Percentiles rank a stretch among this genome's conserved stretches.
Evolutionary conservation across 2,113 vertebrate genomes (phyloP).

Genomic region (Piprites chloris): DNA sequence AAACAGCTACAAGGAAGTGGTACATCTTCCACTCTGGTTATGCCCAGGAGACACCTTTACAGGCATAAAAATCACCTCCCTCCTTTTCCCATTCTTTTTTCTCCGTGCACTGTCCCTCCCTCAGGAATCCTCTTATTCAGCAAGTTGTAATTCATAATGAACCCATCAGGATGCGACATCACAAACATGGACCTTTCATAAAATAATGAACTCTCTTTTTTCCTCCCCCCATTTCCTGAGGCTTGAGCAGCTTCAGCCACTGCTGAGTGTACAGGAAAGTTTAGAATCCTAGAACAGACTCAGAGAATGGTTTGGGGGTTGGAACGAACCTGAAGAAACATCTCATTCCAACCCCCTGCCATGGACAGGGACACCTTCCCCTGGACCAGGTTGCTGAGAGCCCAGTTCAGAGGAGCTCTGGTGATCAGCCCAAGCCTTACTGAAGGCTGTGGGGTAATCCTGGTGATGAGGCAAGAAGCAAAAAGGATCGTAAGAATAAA

Average conservation of each 20-base stretch:
- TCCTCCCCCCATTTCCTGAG: rapidly evolving
- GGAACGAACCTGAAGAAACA: background rate
- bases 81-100: background rate
- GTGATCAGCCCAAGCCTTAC: background rate
- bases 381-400: background rate
- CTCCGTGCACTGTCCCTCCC: background rate
- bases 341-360: background rate
- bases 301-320: background rate
- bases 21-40: background rate
- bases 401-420: background rate
- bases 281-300: background rate
- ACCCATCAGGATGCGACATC: background rate
- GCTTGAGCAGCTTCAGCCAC: rapidly evolving
- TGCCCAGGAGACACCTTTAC: background rate
- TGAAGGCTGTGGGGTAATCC: background rate
- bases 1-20: background rate
- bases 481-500: background rate
- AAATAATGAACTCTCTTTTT: background rate
- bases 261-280: background rate
- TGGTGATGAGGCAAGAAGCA: background rate
- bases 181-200: background rate
- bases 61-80: background rate
- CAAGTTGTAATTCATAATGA: background rate
- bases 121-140: background rate
- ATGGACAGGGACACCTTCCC: background rate